Base-by-base conservation (phyloP, 2,888 invertebrate genomes). In the Apotomis turbidana region DNA sequence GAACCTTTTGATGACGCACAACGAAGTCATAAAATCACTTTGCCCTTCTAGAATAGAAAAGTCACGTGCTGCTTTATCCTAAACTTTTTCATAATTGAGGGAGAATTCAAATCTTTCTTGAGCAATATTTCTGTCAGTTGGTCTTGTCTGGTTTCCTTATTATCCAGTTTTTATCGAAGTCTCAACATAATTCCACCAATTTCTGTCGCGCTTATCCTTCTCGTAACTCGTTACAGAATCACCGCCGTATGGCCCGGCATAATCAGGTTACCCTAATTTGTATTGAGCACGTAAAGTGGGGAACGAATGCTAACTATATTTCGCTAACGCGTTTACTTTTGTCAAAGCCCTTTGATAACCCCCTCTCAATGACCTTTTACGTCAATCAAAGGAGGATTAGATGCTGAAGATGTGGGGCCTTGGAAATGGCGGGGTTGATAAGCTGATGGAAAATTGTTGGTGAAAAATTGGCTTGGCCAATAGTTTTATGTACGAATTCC, bases 351-450 rank as follows among this genome's bases (percentile, higher is more conserved):
- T 79, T 83, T 80, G 79, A 76, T 73, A 84, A 77, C 76, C 81
- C 69, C 81, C 78, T 76, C 78, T 76, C 79, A 74, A 76, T 80
- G 81, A 81, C 77, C 76, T 81, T 79, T 76, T 74, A 78, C 79
- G 83, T 81, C 84, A 82, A 83, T 84, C 84, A 84, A 82, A 83
- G 78, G 74, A 75, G 78, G 76, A 78, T 76, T 75, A 78, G 80
- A 79, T 73, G 77, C 74, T 76, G 71, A 67, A 67, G 68, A 67
- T 66, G 72, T 58, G 4, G 68, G 72, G 78, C 78, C 76, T 76
- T 66, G 72, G 73, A 73, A 74, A 38, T 0, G 38, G 64, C 57
- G 55, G 27, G 12, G 9, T 10, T 10, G 4, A n/a, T 13, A 9
- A 27, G n/a, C n/a, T 15, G 10, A 9, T 5, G 15, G 36, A 15